Percentiles rank a stretch among this genome's conserved stretches.
Evolutionary conservation across 1,140 invertebrate genomes (phyloP).

Genomic region (Ceratitis capitata): DNA sequence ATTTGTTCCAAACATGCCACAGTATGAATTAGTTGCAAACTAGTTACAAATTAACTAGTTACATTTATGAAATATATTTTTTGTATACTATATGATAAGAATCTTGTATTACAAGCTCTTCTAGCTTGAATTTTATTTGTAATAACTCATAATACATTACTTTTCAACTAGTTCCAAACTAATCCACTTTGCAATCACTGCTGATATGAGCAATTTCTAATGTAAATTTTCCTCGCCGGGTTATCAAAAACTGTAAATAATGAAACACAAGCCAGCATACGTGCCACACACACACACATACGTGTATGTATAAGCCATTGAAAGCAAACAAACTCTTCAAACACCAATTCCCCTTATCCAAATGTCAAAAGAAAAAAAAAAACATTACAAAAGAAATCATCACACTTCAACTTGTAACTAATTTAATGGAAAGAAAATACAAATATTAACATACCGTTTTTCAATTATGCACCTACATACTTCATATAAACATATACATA

Average conservation of each 20-base stretch:
- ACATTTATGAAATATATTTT: too few species aligned
- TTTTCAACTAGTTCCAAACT: neutral
- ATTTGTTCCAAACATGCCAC: too few species aligned
- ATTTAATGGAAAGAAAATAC: neutral
- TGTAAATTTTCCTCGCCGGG: neutral
- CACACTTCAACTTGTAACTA: slow-evolving; percentile 25
- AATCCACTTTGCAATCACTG: neutral
- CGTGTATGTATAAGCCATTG: neutral
- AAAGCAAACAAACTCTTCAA: too few species aligned
- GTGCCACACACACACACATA: neutral
- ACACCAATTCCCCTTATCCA: neutral
- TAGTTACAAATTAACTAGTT: too few species aligned
- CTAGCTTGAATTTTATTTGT: too few species aligned
- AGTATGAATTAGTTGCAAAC: too few species aligned
- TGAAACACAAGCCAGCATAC: neutral
- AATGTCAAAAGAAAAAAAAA: too few species aligned
- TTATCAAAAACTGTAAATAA: neutral
- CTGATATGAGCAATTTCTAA: neutral
- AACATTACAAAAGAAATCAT: neutral
- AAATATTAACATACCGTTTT: neutral
- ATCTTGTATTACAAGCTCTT: too few species aligned
- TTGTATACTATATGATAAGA: too few species aligned
- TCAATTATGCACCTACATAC: neutral
- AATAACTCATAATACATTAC: fast-evolving
- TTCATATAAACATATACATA: neutral